These are phyloP conservation scores for Triplophysa siluroides DNA, from an alignment of 2,113 vertebrate species.

Conservation along the genomic window DNA sequence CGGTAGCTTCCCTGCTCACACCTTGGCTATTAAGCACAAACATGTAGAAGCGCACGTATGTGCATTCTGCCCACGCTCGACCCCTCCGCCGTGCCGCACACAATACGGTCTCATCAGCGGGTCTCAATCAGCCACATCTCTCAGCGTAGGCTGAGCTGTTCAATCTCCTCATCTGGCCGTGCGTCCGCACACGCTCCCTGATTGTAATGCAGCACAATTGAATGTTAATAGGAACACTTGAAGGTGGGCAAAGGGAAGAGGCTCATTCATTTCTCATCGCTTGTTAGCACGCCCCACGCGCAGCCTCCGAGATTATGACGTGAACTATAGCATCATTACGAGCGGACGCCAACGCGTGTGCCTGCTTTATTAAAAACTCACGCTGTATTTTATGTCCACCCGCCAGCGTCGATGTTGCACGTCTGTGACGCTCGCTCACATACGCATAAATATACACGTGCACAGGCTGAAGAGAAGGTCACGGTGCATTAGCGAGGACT, in stretches of 20 bases:
- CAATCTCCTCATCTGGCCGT: conserved; percentile 65
- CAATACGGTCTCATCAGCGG: conserved; percentile 64
- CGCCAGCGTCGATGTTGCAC: conserved; percentile 4
- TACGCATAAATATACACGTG: not conserved
- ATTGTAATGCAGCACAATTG: conserved; percentile 71
- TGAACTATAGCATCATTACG: conserved; percentile 50
- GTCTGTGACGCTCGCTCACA: not conserved
- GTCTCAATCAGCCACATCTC: conserved; percentile 70
- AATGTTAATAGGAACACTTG: conserved; percentile 65
- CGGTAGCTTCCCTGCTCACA: not conserved
- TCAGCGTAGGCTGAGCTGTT: conserved; percentile 63
- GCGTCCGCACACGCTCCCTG: conserved; percentile 67
- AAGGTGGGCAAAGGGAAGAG: conserved; percentile 54
- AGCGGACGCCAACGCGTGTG: conserved; percentile 6
- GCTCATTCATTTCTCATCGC: conserved; percentile 57
- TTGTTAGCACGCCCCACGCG: conserved; percentile 57
- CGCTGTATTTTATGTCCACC: conserved; percentile 22
- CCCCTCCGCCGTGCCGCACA: conserved; percentile 57
- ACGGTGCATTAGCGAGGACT: not conserved
- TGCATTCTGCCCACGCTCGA: conserved; percentile 12
- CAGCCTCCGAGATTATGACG: conserved; percentile 54
- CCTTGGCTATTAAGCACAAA: not conserved
- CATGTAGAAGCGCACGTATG: conserved; percentile 16
- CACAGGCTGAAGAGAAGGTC: conserved; percentile 34
- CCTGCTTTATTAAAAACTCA: conserved; percentile 15